phyloP scores from a whole-genome alignment of 2,888 invertebrate species.

The Elegia similella region DNA sequence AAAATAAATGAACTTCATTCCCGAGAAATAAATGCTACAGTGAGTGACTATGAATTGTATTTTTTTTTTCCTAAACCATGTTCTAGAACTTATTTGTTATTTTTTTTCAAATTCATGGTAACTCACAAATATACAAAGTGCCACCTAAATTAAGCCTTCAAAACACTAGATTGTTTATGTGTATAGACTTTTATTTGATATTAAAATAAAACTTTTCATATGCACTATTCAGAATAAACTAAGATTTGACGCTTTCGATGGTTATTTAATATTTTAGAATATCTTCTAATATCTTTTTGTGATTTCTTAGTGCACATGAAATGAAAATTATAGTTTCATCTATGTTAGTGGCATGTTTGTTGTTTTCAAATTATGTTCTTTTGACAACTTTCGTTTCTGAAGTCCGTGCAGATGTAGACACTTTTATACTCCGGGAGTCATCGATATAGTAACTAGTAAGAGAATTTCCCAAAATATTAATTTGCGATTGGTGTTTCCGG shows the following conservation, averaged over 20 bases:
- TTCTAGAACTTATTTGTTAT: background rate
- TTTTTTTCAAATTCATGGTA: background rate
- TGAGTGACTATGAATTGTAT: background rate
- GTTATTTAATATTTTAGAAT: too few species aligned
- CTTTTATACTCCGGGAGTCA: background rate
- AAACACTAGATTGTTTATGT: conserved; percentile 4
- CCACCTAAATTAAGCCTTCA: background rate
- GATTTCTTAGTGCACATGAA: conserved; percentile 41
- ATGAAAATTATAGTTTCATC: conserved; percentile 31
- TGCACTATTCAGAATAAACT: background rate
- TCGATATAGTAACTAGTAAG: background rate
- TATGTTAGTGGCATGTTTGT: conserved; percentile 76
- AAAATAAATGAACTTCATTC: background rate
- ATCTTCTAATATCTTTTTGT: background rate
- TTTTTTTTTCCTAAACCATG: background rate
- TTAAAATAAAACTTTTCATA: conserved; percentile 2
- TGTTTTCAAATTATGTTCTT: conserved; percentile 54
- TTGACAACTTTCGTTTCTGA: background rate
- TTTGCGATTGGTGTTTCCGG: too few species aligned
- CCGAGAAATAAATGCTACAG: background rate
- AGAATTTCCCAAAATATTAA: too few species aligned
- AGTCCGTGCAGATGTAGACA: background rate
- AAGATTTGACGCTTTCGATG: background rate
- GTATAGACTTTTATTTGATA: background rate
- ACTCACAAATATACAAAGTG: background rate